Conservation (phyloP, 2,113 vertebrate genomes). For the Nothoprocta perdicaria region DNA sequence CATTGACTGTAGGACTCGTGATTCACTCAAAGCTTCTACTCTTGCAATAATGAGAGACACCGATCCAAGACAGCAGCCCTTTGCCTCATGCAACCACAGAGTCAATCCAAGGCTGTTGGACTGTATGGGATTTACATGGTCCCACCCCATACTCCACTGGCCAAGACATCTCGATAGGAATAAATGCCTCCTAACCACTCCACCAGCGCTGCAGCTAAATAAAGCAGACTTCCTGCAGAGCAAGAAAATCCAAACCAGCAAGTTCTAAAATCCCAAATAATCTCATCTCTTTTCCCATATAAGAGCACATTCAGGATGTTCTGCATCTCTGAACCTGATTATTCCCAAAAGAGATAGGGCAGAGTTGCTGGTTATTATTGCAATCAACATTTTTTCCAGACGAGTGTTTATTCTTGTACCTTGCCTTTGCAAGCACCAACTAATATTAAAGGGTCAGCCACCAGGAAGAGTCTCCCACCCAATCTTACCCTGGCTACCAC, state of each 20-base stretch:
- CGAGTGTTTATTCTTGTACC: not conserved
- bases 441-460: not conserved
- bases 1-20: not conserved
- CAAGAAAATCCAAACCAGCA: conserved; percentile 60
- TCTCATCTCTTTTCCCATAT: conserved; percentile 25
- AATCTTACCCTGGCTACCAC: not conserved
- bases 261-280: conserved; percentile 45
- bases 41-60: not conserved
- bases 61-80: not conserved
- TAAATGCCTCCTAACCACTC: conserved; percentile 2
- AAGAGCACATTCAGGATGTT: not conserved
- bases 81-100: not conserved
- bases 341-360: not conserved
- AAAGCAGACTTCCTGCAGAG: conserved; percentile 40
- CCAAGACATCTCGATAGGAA: not conserved
- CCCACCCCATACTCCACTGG: not conserved
- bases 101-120: not conserved
- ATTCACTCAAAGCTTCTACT: not conserved
- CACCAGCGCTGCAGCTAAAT: not conserved
- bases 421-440: not conserved
- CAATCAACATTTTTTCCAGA: not conserved
- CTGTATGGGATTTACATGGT: not conserved
- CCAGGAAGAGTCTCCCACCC: not conserved
- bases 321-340: conserved; percentile 17
- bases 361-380: not conserved